Conservation (phyloP, 92 coral and sea anemone genomes). For the Pocillopora meandrina region DNA sequence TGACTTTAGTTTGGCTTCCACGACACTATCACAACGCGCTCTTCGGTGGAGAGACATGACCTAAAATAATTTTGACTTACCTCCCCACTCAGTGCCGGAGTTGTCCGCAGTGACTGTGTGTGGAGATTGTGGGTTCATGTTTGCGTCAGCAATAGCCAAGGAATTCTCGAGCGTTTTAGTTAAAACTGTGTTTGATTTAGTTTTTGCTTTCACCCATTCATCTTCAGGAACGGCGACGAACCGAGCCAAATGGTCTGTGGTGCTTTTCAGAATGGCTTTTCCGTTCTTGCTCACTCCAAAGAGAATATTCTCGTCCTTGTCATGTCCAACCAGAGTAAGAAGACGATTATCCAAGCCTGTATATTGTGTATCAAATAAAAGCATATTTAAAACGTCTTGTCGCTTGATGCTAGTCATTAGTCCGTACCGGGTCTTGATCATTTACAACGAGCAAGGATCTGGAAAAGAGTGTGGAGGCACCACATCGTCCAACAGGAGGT, state of each 20-base stretch:
- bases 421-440: too few species aligned
- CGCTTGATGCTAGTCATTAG: too few species aligned
- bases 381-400: too few species aligned
- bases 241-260: slow-evolving; percentile 20
- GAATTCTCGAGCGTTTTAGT: slow-evolving; percentile 16
- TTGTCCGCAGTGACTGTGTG: slow-evolving; percentile 21
- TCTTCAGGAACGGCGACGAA: slow-evolving; percentile 22
- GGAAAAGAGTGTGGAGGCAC: too few species aligned
- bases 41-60: too few species aligned
- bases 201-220: slow-evolving; percentile 38
- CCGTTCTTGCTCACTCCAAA: slow-evolving; percentile 52
- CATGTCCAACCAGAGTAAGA: slow-evolving; percentile 42
- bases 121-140: slow-evolving; percentile 11
- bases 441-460: too few species aligned
- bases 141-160: slow-evolving; percentile 23
- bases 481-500: too few species aligned
- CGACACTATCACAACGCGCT: too few species aligned
- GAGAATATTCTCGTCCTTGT: slow-evolving; percentile 16
- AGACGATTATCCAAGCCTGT: slow-evolving; percentile 50
- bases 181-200: slow-evolving; percentile 32
- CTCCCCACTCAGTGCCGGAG: slow-evolving; percentile 59
- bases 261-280: slow-evolving; percentile 47
- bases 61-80: slow-evolving; percentile 8
- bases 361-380: background rate
- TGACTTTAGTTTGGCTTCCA: too few species aligned